These are phyloP conservation scores for Phthorimaea operculella DNA, from an alignment of 1,140 invertebrate genomes.

Conservation along the genomic window DNA sequence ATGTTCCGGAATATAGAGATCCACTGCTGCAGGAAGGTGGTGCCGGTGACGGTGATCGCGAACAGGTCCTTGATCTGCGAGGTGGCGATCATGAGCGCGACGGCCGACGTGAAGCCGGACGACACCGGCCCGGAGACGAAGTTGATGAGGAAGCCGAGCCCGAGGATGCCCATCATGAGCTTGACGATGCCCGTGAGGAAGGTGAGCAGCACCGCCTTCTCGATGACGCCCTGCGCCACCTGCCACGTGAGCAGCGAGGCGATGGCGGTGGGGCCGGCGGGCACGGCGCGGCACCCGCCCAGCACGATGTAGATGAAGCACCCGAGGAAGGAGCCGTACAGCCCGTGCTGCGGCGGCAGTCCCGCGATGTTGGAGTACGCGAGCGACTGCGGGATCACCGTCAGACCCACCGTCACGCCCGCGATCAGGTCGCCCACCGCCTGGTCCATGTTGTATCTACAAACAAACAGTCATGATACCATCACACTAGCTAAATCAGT, in stretches of 20 bases:
- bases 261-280: constrained; percentile 88
- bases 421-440: constrained; percentile 84
- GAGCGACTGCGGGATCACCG: constrained; percentile 83
- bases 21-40: constrained; percentile 80
- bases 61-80: constrained; percentile 89
- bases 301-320: constrained; percentile 91
- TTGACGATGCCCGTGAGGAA: constrained; percentile 85
- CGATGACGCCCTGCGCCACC: constrained; percentile 74
- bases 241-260: constrained; percentile 84
- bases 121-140: constrained; percentile 94
- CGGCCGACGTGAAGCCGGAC: constrained; percentile 92
- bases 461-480: background rate
- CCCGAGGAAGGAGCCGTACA: constrained; percentile 92
- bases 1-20: constrained; percentile 73
- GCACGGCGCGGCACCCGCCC: constrained; percentile 91
- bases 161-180: constrained; percentile 86
- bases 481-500: too few species aligned
- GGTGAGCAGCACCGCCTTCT: constrained; percentile 83
- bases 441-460: constrained; percentile 72
- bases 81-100: constrained; percentile 89
- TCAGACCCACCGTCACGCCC: constrained; percentile 87
- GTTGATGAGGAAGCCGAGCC: constrained; percentile 91
- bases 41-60: constrained; percentile 79
- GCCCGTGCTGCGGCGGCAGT: constrained; percentile 83
- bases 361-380: constrained; percentile 89